A percentile compares a stretch with the other conserved stretches of the same genome.
phyloP scores from a whole-genome alignment of 2,113 vertebrate species.

The Anarrhichthys ocellatus region DNA sequence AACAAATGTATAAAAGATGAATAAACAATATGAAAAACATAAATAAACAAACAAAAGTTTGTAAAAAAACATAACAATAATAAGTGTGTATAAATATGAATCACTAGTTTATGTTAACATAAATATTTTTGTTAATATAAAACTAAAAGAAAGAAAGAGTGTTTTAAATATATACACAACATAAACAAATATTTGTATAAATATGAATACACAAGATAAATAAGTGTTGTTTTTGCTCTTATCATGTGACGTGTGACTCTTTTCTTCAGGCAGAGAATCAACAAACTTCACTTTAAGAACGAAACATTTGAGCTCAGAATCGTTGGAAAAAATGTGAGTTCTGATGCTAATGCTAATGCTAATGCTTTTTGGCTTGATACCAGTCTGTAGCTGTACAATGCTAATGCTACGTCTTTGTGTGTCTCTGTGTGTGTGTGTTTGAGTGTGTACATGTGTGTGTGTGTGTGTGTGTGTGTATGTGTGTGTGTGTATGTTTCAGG shows the following conservation, averaged over 20 bases:
- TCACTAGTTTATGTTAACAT: no score
- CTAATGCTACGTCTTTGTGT: not conserved
- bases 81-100: no score
- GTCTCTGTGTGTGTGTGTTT: no score
- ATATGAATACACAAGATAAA: not conserved
- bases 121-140: no score
- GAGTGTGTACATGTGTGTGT: conserved; percentile 27
- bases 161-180: not conserved
- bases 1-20: no score
- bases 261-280: conserved; percentile 90
- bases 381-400: no score
- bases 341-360: not conserved
- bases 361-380: not conserved
- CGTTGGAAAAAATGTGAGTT: conserved; percentile 91
- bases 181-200: not conserved
- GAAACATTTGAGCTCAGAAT: conserved; percentile 92
- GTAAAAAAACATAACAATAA: not conserved
- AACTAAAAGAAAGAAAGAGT: not conserved
- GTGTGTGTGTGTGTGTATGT: no score
- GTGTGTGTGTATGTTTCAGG: conserved; percentile 81
- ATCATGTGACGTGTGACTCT: conserved; percentile 27
- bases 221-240: not conserved
- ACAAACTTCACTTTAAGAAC: conserved; percentile 93
- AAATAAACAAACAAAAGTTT: not conserved
- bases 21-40: no score